Base-by-base conservation (phyloP, 2,113 vertebrate species). In the Trinectes maculatus region DNA sequence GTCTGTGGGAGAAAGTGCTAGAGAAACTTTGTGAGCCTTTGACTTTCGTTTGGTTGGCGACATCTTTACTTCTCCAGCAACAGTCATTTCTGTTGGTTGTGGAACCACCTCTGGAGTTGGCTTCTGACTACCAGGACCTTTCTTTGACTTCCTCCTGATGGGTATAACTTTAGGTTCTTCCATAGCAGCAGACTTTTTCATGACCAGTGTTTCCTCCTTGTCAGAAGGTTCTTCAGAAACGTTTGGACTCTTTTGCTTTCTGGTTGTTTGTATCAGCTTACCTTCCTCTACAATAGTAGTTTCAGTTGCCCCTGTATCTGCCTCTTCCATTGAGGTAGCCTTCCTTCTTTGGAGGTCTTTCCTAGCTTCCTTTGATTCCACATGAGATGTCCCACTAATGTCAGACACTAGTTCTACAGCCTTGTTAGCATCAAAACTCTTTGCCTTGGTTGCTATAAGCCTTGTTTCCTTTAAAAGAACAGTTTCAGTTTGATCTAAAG, bases 81-180 rank as follows among this genome's bases (percentile, higher is more conserved):
- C 3, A 21, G 34, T 24, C 31, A 3, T 53, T 53, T 33, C 1
- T 2, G 48, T 22, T 16, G 0, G 7, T 36, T 6, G 2, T 46
- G 19, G 26, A 21, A 8, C 19, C 15, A 34, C 2, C 3, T 16
- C 21, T 19, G 2, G 7, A 25, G 26, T 18, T 43, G 26, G 34
- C 29, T 51, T 37, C 21, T 36, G 11, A 34, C 18, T 43, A 1
- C 4, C 31, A 16, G 19, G 19, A 3, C 9, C 11, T 40, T 8
- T 11, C 26, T 69, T 59, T 8, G 58, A 69, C 25, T 22, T 54
- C 24, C 46, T 52, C 31, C 29, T 69, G 7, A 28, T 55, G 8
- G 57, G 68, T 12, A 42, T 44, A 34, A 53, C 16, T 5, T 57
- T 29, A 19, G 11, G 40, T 15, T 63, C 22, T 21, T 63, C 37